These are phyloP conservation scores for Archilochus colubris DNA, from an alignment of 2,113 vertebrate species.

Conservation along the genomic window DNA sequence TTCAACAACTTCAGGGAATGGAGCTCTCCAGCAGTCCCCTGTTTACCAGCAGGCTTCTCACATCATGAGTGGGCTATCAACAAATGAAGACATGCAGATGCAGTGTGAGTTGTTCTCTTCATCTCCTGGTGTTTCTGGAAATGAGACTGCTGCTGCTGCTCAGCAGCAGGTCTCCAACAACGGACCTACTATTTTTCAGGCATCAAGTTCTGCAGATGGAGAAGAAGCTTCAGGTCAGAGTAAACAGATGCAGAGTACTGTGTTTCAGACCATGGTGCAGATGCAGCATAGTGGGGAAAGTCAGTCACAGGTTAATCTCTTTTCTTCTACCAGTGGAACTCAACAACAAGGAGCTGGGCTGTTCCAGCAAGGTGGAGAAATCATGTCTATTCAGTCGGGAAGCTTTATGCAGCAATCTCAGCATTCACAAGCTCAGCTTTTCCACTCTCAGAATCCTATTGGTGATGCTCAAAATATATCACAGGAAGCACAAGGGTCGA, in stretches of 20 bases:
- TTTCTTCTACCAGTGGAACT: constrained; percentile 80
- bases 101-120: constrained; percentile 89
- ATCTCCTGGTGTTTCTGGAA: constrained; percentile 76
- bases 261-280: constrained; percentile 85
- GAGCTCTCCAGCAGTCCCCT: constrained; percentile 78
- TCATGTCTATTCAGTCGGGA: constrained; percentile 88
- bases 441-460: constrained; percentile 88
- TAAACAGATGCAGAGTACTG: constrained; percentile 79
- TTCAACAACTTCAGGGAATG: constrained; percentile 74
- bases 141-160: constrained; percentile 72
- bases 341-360: constrained; percentile 86
- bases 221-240: constrained; percentile 76
- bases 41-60: constrained; percentile 81
- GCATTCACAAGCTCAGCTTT: constrained; percentile 87
- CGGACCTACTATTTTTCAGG: constrained; percentile 79
- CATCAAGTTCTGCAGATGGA: constrained; percentile 74
- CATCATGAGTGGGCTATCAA: constrained; percentile 74
- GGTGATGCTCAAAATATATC: constrained; percentile 84
- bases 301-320: constrained; percentile 81
- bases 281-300: constrained; percentile 81
- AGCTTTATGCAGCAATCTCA: constrained; percentile 90
- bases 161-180: constrained; percentile 82
- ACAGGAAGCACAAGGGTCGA: constrained; percentile 77
- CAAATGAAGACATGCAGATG: constrained; percentile 86
- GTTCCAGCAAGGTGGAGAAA: constrained; percentile 89